Evolutionary conservation across 1,140 invertebrate species (phyloP), one percentile per base, ranked within the genome.

Genomic region (Spodoptera frugiperda): DNA sequence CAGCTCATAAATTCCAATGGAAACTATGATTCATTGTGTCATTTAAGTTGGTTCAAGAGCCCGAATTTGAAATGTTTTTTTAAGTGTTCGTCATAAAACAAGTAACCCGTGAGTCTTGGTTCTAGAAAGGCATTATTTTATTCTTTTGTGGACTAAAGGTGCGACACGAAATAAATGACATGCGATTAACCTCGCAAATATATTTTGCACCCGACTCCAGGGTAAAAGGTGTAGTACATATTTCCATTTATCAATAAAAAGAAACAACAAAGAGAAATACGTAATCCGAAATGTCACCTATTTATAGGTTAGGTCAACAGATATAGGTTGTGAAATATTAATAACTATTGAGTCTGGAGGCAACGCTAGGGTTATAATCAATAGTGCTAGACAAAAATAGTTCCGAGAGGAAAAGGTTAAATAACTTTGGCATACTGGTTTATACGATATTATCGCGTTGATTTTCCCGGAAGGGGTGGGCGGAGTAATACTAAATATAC

Each of bases 301-400:
- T 67, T 65, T 44, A 49, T 65, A 33, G 25, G 44, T 21, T 17
- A 49, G 63, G 63, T 67, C 44, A 49, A 25, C 61, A 61, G 57
- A 61, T 65, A 15, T 48, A n/a, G 63, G 17, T 67, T 44, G 12
- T 44, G n/a, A 44, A 63, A 63, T 67, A 67, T 46, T n/a, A 63
- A 65, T 15, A 46, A n/a, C 63, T 25, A 25, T 25, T 25, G 10
- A 48, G 15, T 49, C 48, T 51, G 48, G 48, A 51, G 48, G 12
- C 15, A 61, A 55, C 21, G 15, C 33, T 63, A 55, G 71, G 48
- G 44, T 39, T 39, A 9, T 46, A 72, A 57, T 67, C 63, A 67
- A 67, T 67, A 67, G 19, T 6, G 59, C 2, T 19, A 2, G 63
- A 67, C 44, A 25, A 67, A 67, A 48, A 63, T 63, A 63, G 33